Evolutionary conservation across 2,888 invertebrate genomes (phyloP).

Genomic region (Horisme vitalbata): DNA sequence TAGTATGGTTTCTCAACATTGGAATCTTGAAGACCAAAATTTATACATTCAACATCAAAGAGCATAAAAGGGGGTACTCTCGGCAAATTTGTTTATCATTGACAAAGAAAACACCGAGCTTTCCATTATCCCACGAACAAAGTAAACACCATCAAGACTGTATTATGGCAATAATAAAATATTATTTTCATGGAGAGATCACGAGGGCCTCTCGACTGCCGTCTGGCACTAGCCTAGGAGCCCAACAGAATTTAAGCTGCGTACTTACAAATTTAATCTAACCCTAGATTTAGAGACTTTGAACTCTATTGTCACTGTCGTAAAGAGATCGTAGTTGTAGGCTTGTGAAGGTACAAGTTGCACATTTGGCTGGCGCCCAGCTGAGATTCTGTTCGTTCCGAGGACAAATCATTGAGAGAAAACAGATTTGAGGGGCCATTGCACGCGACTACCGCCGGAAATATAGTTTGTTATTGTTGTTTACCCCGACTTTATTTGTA

Average conservation of each 20-base stretch:
- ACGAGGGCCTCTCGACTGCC: slow-evolving; percentile 59
- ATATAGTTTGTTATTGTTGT: slow-evolving; percentile 66
- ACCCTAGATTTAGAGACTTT: slow-evolving; percentile 25
- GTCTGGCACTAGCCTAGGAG: slow-evolving; percentile 55
- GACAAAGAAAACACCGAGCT: slow-evolving; percentile 23
- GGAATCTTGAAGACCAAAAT: slow-evolving; percentile 9
- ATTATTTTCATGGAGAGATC: slow-evolving; percentile 74
- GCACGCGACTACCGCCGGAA: slow-evolving; percentile 54
- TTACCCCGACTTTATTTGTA: slow-evolving; percentile 47
- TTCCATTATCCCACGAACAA: slow-evolving; percentile 39
- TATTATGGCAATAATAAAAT: slow-evolving; percentile 68
- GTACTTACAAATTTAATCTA: slow-evolving; percentile 48
- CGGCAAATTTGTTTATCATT: slow-evolving; percentile 33
- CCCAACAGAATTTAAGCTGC: slow-evolving; percentile 67
- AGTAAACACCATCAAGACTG: slow-evolving; percentile 50
- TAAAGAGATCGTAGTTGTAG: slow-evolving; percentile 32
- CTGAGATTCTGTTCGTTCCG: slow-evolving; percentile 71
- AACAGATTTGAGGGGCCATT: slow-evolving; percentile 76
- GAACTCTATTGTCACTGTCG: slow-evolving; percentile 30
- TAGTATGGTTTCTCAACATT: no score
- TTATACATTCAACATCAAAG: slow-evolving; percentile 17
- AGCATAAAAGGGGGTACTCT: slow-evolving; percentile 9
- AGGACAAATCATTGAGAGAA: slow-evolving; percentile 80
- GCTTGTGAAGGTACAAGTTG: slow-evolving; percentile 49
- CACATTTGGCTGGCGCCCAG: slow-evolving; percentile 77